These are phyloP conservation scores for Stegostoma tigrinum DNA, from an alignment of 2,113 vertebrate genomes.

Conservation along the genomic window DNA sequence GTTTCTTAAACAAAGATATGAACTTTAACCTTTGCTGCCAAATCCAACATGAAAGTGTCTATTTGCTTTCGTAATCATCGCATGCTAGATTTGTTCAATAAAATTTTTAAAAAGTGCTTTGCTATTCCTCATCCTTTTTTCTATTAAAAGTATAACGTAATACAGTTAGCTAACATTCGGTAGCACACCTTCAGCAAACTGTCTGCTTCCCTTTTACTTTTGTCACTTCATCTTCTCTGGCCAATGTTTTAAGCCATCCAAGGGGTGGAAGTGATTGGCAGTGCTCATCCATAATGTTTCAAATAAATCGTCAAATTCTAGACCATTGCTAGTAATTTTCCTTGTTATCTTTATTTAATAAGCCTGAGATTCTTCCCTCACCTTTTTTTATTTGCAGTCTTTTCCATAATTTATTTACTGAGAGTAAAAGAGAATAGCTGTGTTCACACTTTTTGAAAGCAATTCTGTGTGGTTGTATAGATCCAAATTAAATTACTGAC, in stretches of 20 bases:
- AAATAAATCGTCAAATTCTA: background rate
- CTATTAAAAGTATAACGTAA: background rate
- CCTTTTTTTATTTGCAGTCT: background rate
- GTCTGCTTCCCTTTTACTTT: background rate
- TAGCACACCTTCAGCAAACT: background rate
- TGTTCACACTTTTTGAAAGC: background rate
- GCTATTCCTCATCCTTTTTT: background rate
- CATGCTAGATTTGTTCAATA: background rate
- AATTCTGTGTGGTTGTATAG: background rate
- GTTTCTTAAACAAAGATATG: background rate
- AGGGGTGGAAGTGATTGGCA: background rate
- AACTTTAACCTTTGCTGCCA: no score
- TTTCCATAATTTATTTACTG: background rate
- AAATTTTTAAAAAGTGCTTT: background rate
- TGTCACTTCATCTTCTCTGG: background rate
- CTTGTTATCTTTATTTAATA: background rate
- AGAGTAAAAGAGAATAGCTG: background rate
- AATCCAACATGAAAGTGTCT: background rate
- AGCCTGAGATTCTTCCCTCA: background rate
- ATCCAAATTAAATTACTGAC: background rate
- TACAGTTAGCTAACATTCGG: background rate
- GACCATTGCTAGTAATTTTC: background rate
- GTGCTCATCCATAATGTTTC: background rate
- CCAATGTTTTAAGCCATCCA: background rate
- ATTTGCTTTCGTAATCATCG: background rate